Base-by-base conservation (phyloP, 23 tunicate species). In the Halocynthia roretzi region DNA sequence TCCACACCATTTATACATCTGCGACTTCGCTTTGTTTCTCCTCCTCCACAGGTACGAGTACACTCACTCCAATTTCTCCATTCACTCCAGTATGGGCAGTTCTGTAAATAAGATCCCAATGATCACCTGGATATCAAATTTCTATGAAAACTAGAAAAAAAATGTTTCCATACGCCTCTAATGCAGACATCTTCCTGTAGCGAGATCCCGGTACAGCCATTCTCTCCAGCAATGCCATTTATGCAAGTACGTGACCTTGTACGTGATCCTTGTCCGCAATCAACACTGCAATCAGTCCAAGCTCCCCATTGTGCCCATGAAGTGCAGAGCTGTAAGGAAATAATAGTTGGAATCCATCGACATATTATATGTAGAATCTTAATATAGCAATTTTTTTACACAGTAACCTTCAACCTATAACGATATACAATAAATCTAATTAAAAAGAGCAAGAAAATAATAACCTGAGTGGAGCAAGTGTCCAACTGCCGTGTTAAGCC, bases 181-280 rank as follows among this genome's bases (percentile, higher is more conserved):
- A 83, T 76, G 70, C 98, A 93, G 31, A 80, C 54, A 15, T 79
- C 62, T 61, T 17, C 48, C 54, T 82, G 81, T 8, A 57, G 22
- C 51, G 18, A 76, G 8, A 48, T 17, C 51, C 98, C 98, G 6
- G 17, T 44, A 61, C 98, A 92, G 18, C 84, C 61, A 10, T 72
- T 50, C 9, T 69, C 81, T 6, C 65, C 80, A 7, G 44, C 5
- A 40, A 79, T 71, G 7, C 83, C 87, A 72, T 86, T 86, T 17
- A 77, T 63, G 56, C 98, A 92, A 31, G 51, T 71, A 61, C 98
- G 58, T 2, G 58, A 7, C 52, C 98, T 90, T 7, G 70, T 56
- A 48, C 92, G 73, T 8, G 68, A 12, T 40, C 98, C 98, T 6
- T 76, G 52, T 10, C 92, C 98, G 58, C 98, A 92, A 22, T 85